Base-by-base conservation (phyloP, 2,797 vertebrate species). In the Dryobates pubescens region DNA sequence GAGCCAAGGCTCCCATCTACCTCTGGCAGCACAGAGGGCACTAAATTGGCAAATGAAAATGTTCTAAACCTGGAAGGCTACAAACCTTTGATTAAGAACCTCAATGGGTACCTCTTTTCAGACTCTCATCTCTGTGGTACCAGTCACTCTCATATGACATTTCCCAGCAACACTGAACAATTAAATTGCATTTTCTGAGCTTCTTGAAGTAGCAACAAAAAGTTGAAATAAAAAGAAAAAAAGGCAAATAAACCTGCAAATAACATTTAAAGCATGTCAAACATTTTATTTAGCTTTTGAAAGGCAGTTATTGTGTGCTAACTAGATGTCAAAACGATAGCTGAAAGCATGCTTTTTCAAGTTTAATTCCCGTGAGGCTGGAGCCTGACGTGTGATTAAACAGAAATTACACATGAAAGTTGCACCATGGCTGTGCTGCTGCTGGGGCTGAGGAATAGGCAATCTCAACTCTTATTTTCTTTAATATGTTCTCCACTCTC, bases 241-340 rank as follows among this genome's bases (percentile, higher is more conserved):
- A 23, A 51, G 49, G 82, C 83, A 96, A 96, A 95, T 82, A 93
- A 96, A 94, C 67, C 45, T 32, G 65, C 90, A 95, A 96, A 94
- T 94, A 97, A 95, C 91, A 96, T 81, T 97, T 94, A 94, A 96
- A 96, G 86, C 72, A 83, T 51, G 92, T 92, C 93, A 95, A 93
- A 95, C 78, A 93, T 95, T 96, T 96, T 95, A 95, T 90, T 95
- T 86, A n/a, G 68, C 94, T 96, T 97, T 95, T 95, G 94, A 97
- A 96, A 97, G 96, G 91, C 87, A 91, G 96, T 94, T 96, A 94
- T 97, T 97, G 95, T 96, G 94, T 96, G 96, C 93, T 96, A 96
- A 97, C 87, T 91, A 96, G 86, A 90, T 86, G 94, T 93, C 94
- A 97, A 90, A 96, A 94, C 93, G 83, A 92, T 90, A 90, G 63